A percentile compares a stretch with the other conserved stretches of the same genome.
These are phyloP conservation scores for Rugalucina vietnamica DNA, from an alignment of 2,888 invertebrate genomes.

Conservation along the genomic window DNA sequence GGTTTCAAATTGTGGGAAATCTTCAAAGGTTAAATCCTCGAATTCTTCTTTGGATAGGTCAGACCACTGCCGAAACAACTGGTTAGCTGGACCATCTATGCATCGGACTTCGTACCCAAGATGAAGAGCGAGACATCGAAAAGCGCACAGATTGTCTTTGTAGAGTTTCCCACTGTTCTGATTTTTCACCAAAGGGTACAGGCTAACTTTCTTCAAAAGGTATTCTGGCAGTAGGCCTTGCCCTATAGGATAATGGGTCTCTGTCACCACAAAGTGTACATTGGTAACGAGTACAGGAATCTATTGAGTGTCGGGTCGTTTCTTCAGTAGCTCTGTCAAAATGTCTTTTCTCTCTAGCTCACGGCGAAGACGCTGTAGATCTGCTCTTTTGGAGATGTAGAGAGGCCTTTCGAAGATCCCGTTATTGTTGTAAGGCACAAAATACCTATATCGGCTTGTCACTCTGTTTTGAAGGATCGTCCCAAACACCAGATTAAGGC, in stretches of 20 bases:
- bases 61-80: slow-evolving; percentile 23
- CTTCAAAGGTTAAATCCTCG: not conserved
- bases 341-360: slow-evolving; percentile 1
- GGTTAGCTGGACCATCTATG: slow-evolving; percentile 29
- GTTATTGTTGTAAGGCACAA: slow-evolving; percentile 6
- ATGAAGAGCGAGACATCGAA: slow-evolving; percentile 49
- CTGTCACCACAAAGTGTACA: slow-evolving; percentile 27
- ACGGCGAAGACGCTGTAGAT: not conserved
- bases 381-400: slow-evolving; percentile 12
- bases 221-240: slow-evolving; percentile 33
- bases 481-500: slow-evolving; percentile 22
- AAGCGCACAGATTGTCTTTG: slow-evolving; percentile 40
- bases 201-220: slow-evolving; percentile 17
- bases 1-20: slow-evolving; percentile 2
- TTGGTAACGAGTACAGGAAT: slow-evolving; percentile 16
- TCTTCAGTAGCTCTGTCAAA: not conserved
- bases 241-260: slow-evolving; percentile 40
- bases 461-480: slow-evolving; percentile 12
- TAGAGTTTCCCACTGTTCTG: slow-evolving; percentile 22
- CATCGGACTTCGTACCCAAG: slow-evolving; percentile 25
- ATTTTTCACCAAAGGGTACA: slow-evolving; percentile 42
- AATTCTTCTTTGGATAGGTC: not conserved
- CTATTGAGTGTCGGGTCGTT: slow-evolving; percentile 20
- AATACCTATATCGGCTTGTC: slow-evolving; percentile 5
- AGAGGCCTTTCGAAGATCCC: slow-evolving; percentile 11